A percentile compares a stretch with the other conserved stretches of the same genome.
Evolutionary conservation across 2,113 vertebrate species (phyloP).

Genomic region (Antechinus flavipes): DNA sequence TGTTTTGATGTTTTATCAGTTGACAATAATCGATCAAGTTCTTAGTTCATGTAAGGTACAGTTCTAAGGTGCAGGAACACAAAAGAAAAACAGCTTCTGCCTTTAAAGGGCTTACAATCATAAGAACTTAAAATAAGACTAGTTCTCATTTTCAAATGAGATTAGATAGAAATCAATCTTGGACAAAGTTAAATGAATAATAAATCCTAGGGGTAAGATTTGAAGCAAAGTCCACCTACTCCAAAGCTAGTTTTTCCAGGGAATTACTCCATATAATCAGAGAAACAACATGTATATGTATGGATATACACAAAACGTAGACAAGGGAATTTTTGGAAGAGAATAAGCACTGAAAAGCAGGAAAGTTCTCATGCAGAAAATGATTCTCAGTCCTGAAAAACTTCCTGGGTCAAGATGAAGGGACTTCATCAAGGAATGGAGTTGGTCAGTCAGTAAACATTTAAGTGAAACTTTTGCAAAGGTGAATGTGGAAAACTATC

Average conservation of each 20-base stretch:
- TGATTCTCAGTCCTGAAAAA: neutral
- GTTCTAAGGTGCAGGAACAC: neutral
- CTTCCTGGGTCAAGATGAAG: neutral
- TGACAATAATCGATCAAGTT: neutral
- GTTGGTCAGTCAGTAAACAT: neutral
- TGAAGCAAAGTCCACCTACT: neutral
- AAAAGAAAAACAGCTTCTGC: neutral
- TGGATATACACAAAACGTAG: neutral
- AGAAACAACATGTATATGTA: neutral
- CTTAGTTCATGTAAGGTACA: neutral
- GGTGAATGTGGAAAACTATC: too few species aligned
- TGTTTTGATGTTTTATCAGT: neutral
- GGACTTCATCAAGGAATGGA: neutral
- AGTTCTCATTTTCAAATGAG: neutral
- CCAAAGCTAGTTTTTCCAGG: neutral
- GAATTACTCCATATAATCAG: neutral
- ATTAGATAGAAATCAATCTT: neutral
- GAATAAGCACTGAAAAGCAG: neutral
- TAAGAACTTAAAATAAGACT: neutral
- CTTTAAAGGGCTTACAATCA: neutral
- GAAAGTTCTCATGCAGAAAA: neutral
- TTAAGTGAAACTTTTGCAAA: neutral
- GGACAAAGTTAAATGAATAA: neutral
- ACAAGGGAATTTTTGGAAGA: neutral
- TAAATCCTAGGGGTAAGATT: neutral